Evolutionary conservation across 2,888 invertebrate species (phyloP), one percentile per base, ranked within the genome.

Genomic region (Gasteruption jaculator): DNA sequence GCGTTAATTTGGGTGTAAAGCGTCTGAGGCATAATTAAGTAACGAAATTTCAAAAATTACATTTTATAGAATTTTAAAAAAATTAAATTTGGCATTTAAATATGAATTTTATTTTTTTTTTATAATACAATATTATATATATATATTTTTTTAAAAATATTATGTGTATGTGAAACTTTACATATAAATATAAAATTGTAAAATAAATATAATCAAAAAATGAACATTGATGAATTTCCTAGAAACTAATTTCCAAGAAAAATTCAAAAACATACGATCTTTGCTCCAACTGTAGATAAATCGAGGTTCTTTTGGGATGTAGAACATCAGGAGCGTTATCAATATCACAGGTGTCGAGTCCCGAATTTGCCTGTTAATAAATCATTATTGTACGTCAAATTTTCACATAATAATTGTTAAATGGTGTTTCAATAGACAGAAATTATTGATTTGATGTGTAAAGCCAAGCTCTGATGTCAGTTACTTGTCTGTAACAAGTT

Each of bases 311-410:
- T 73, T 71, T 1, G 80, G 80, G 3, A 80, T 68, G 24, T 75
- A 58, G 54, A 79, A 80, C 53, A 80, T 65, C 0, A 78, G 52
- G 16, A 76, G 61, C 0, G 73, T 71, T n/a, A 76, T 63, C 8
- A 77, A 52, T 48, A 80, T 73, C 3, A 77, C 77, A 0, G 70
- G 63, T 1, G 57, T 51, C 1, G 70, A 65, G 40, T 70, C 70
- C 41, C 49, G 54, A 7, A 71, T 45, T 5, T 56, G 45, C 19
- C 63, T 63, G 33, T 29, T 6, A 29, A 39, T 16, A 12, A 19
- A 14, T 26, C 5, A 11, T 12, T 14, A n/a, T 31, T 24, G 25
- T 24, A 11, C 22, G 19, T 38, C 12, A 11, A n/a, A n/a, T n/a
- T n/a, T 49, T 48, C 37, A 2, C 29, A 32, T 5, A 15, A 21